Percentiles rank a stretch among this genome's conserved stretches.
Evolutionary conservation across 2,797 vertebrate species (phyloP).

Genomic region (Pipistrellus pygmaeus): DNA sequence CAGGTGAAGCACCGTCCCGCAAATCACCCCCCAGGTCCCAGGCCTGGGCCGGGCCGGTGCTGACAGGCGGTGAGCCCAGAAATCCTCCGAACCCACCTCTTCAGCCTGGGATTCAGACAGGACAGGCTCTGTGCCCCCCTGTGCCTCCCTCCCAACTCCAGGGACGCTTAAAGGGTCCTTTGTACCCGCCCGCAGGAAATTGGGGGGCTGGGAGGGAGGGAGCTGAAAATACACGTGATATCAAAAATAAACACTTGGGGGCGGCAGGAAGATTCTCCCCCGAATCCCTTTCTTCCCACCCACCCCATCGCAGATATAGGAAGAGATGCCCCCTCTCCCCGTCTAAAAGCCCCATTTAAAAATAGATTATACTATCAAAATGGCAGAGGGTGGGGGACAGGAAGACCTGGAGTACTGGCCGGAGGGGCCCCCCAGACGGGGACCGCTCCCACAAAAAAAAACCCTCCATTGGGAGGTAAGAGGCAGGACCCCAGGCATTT

Average conservation of each 20-base stretch:
- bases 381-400: constrained; percentile 74
- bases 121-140: constrained; percentile 63
- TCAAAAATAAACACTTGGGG: constrained; percentile 84
- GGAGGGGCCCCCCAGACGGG: constrained; percentile 80
- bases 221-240: constrained; percentile 81
- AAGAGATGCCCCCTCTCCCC: constrained; percentile 76
- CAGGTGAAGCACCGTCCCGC: constrained; percentile 75
- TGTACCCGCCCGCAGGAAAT: constrained; percentile 82
- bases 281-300: constrained; percentile 76
- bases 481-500: constrained; percentile 75
- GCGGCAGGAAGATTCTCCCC: constrained; percentile 66
- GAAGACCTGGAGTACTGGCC: constrained; percentile 73
- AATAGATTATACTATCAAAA: constrained; percentile 86
- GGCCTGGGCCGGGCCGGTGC: constrained; percentile 41
- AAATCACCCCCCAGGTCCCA: constrained; percentile 70
- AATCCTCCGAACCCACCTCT: constrained; percentile 59
- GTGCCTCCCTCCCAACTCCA: constrained; percentile 83
- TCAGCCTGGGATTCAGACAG: constrained; percentile 58
- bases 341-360: constrained; percentile 84
- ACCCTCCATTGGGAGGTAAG: constrained; percentile 79
- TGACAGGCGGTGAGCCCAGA: constrained; percentile 65
- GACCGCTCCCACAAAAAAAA: constrained; percentile 63
- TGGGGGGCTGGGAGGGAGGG: constrained; percentile 82
- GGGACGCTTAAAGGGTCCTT: constrained; percentile 81
- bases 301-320: constrained; percentile 73